Percentiles rank a stretch among this genome's conserved stretches.
phyloP scores from a whole-genome alignment of 2,113 vertebrate genomes.

The pig (Sus scrofa) region DNA sequence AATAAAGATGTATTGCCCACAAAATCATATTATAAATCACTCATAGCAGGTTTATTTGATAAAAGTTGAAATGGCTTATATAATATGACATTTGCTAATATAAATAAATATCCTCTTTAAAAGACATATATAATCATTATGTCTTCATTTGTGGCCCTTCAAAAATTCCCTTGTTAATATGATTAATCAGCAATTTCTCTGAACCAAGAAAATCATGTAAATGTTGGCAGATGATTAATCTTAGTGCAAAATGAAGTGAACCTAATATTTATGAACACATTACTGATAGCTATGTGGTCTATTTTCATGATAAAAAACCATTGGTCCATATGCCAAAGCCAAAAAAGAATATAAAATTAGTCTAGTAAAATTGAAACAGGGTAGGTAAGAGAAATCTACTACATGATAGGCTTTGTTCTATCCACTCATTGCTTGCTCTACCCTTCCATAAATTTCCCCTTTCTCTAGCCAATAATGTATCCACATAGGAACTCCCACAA shows the following conservation, averaged over 20 bases:
- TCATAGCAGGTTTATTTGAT: constrained; percentile 52
- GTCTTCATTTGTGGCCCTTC: constrained; percentile 69
- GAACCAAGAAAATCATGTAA: constrained; percentile 70
- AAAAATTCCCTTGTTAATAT: constrained; percentile 64
- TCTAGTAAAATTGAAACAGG: neutral
- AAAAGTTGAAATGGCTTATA: constrained; percentile 63
- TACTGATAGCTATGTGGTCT: constrained; percentile 20
- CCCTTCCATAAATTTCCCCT: neutral
- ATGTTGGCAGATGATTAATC: constrained; percentile 65
- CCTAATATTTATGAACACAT: constrained; percentile 64
- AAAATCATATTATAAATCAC: constrained; percentile 66
- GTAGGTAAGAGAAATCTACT: neutral
- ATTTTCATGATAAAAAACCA: constrained; percentile 46
- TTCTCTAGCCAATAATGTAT: neutral
- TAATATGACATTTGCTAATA: constrained; percentile 64
- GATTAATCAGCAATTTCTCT: constrained; percentile 72
- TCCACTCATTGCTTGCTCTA: neutral
- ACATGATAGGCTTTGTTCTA: neutral
- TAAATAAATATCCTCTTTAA: constrained; percentile 71
- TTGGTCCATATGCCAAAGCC: neutral
- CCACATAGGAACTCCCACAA: neutral
- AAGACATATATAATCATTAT: constrained; percentile 65
- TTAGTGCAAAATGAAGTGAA: constrained; percentile 62
- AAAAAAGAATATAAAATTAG: constrained; percentile 32
- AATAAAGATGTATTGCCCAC: constrained; percentile 64